Percentiles rank a stretch among this genome's conserved stretches.
phyloP scores from a whole-genome alignment of 2,113 vertebrate species.

The Campylomormyrus tamandua region DNA sequence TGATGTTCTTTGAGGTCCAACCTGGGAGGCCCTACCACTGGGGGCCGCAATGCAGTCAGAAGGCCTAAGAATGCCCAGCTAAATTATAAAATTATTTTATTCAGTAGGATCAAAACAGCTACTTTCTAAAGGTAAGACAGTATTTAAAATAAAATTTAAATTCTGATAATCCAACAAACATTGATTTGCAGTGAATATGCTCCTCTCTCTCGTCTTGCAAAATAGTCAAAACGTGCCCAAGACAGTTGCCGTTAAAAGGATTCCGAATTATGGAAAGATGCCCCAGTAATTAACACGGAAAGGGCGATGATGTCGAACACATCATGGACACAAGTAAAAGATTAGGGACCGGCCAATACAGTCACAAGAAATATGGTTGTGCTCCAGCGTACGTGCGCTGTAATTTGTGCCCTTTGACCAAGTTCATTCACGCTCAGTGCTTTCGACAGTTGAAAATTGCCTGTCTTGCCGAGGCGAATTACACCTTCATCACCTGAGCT shows the following conservation, averaged over 20 bases:
- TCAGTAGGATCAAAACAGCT: not conserved
- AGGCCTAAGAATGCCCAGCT: not conserved
- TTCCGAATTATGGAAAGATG: constrained; percentile 8
- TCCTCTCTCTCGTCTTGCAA: not conserved
- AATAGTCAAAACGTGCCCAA: not conserved
- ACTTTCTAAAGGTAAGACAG: not conserved
- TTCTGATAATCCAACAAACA: not conserved
- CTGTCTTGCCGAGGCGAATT: constrained; percentile 21
- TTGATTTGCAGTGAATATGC: not conserved
- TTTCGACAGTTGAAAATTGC: constrained; percentile 26
- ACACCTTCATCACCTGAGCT: constrained; percentile 25
- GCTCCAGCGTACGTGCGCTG: not conserved
- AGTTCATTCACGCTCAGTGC: constrained; percentile 23
- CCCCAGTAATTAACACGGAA: constrained; percentile 13
- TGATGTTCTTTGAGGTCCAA: not conserved
- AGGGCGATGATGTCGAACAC: constrained; percentile 14
- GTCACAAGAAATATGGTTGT: constrained; percentile 15
- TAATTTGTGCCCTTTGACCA: constrained; percentile 31
- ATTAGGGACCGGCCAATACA: not conserved
- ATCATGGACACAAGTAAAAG: constrained; percentile 22
- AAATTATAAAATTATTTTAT: not conserved
- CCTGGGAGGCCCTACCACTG: not conserved
- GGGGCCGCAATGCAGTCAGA: not conserved
- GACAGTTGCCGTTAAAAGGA: not conserved
- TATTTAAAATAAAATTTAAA: not conserved